phyloP scores from a whole-genome alignment of 2,797 vertebrate genomes.

The Sphenodon punctatus region DNA sequence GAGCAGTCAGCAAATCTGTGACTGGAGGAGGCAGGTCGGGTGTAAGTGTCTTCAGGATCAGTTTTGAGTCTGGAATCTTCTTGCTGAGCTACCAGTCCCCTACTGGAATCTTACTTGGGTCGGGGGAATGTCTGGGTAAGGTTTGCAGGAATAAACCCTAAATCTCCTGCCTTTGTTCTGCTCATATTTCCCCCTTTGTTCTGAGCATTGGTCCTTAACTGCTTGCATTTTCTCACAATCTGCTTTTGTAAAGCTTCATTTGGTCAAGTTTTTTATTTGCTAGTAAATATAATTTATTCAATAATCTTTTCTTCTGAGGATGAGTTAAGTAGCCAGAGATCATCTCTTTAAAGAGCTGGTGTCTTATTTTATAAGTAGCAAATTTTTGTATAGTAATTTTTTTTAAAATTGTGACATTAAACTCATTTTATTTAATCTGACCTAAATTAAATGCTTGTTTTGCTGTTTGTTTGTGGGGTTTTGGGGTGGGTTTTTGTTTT shows the following conservation, averaged over 20 bases:
- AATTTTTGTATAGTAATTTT: conserved; percentile 12
- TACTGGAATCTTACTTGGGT: background rate
- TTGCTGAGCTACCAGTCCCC: background rate
- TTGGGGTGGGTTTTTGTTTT: background rate
- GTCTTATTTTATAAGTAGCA: conserved; percentile 25
- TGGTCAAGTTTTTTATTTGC: background rate
- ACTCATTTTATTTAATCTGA: conserved; percentile 56
- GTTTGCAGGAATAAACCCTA: background rate
- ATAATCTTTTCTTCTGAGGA: background rate
- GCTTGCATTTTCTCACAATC: background rate
- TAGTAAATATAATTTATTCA: conserved; percentile 51
- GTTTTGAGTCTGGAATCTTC: fast-evolving
- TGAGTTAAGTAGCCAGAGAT: background rate
- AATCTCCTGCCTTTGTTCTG: background rate
- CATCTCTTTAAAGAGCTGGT: background rate
- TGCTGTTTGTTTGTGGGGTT: background rate
- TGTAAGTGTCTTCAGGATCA: fast-evolving
- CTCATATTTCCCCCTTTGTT: fast-evolving
- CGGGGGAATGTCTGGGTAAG: background rate
- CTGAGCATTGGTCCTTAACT: fast-evolving
- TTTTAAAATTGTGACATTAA: background rate
- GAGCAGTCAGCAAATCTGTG: fast-evolving
- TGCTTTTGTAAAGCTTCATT: background rate
- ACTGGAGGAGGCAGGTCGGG: fast-evolving
- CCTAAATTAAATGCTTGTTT: conserved; percentile 42